Percentiles rank a stretch among this genome's conserved stretches.
Evolutionary conservation across 2,113 vertebrate species (phyloP).

Genomic region (Corythornis madagascariensis): DNA sequence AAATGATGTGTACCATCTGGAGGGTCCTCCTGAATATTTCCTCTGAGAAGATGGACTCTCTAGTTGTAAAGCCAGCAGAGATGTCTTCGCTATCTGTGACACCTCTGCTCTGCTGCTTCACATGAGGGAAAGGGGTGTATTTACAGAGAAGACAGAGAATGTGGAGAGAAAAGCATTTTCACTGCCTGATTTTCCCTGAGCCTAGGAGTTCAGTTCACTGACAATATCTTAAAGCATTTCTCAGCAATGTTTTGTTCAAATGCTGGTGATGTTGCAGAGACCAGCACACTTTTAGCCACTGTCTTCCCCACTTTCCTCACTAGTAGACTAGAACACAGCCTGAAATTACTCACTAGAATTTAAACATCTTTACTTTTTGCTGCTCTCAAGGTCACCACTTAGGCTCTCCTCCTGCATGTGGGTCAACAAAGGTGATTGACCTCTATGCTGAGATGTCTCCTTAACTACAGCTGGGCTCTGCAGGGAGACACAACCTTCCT

Average conservation of each 20-base stretch:
- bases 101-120: constrained; percentile 9
- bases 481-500: not conserved
- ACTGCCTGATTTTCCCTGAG: not conserved
- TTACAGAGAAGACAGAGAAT: not conserved
- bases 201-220: not conserved
- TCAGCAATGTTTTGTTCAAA: not conserved
- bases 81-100: constrained; percentile 2
- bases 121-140: not conserved
- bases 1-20: constrained; percentile 46
- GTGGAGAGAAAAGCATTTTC: not conserved
- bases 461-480: not conserved
- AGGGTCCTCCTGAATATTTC: constrained; percentile 6
- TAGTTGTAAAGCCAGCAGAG: constrained; percentile 6
- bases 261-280: fast-evolving
- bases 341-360: not conserved
- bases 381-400: not conserved
- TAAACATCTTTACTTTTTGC: not conserved
- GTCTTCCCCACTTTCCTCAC: not conserved
- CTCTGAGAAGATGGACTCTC: constrained; percentile 6
- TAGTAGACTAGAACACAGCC: not conserved
- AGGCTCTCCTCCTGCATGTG: not conserved
- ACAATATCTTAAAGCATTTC: constrained; percentile 27
- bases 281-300: not conserved
- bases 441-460: not conserved
- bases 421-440: not conserved